Evolutionary conservation across 1,140 invertebrate genomes (phyloP), one percentile per base, ranked within the genome.

Genomic region (Scaptomyza hsui): DNA sequence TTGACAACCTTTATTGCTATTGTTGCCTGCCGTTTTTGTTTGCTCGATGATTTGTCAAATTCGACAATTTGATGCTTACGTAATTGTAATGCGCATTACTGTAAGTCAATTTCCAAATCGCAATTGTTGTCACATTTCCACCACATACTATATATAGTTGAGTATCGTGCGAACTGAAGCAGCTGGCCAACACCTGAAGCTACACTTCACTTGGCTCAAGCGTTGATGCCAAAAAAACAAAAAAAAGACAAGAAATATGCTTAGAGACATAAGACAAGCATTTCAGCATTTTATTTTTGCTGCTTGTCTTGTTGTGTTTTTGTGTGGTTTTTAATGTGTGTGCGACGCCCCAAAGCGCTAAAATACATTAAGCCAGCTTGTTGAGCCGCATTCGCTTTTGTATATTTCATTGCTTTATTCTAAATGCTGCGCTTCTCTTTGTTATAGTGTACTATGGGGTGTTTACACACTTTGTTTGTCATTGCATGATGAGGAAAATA

Each of bases 11-110:
- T 29, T 29, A 6, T 9, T 47, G 49, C 55, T 56, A 70, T 52
- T 47, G 57, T 63, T 68, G 35, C 70, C 13, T n/a, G 51, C 51
- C 49, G 4, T 37, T 21, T 63, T 76, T 86, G 77, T 85, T 77
- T 76, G 64, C 45, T 35, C 49, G 64, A 81, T 85, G 81, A 85
- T 86, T 86, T 85, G 78, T 77, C 81, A 88, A 70, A 70, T 72
- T 29, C 44, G 44, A 60, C 63, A 71, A 73, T 76, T 81, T 75
- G 57, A 67, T 44, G 81, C 80, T 72, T 44, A 49, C 19, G 53
- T 51, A 72, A 77, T 56, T 73, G 44, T 78, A 72, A 72, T 72
- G 53, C 52, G 69, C 62, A 65, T 51, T 44, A 37, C 18, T 7
- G 13, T 32, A 72, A 67, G 69, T 67, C 69, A 72, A 57, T 59